A percentile compares a stretch with the other conserved stretches of the same genome.
phyloP scores from a whole-genome alignment of 2,113 vertebrate species.

The Sardina pilchardus region DNA sequence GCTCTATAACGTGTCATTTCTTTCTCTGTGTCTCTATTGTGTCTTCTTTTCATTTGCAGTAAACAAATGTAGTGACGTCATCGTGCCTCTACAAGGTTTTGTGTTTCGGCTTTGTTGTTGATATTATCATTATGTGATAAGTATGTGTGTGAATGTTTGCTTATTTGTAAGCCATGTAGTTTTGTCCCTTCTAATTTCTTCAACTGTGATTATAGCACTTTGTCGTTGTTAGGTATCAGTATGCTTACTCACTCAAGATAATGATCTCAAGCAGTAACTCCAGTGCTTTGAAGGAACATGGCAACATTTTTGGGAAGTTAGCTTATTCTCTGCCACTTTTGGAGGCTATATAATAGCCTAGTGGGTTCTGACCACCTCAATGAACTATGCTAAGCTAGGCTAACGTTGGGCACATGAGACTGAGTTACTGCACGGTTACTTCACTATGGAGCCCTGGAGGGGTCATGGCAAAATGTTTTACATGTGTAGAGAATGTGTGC shows the following conservation, averaged over 20 bases:
- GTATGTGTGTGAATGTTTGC: neutral
- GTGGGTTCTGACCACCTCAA: no score
- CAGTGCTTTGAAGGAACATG: neutral
- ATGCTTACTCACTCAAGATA: neutral
- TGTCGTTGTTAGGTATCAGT: neutral
- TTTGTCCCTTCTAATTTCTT: neutral
- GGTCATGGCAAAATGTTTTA: no score
- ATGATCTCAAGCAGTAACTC: neutral
- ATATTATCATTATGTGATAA: conserved; percentile 38
- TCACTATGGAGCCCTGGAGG: no score
- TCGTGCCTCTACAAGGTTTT: conserved; percentile 83
- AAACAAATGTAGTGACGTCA: conserved; percentile 84
- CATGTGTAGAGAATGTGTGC: no score
- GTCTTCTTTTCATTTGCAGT: conserved; percentile 82
- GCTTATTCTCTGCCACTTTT: neutral
- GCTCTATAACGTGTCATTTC: conserved; percentile 72
- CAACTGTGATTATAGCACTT: neutral
- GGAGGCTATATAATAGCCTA: no score
- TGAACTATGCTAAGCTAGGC: no score
- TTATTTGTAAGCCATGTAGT: neutral
- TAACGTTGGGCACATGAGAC: no score
- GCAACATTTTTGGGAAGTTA: no score
- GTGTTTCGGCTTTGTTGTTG: conserved; percentile 71
- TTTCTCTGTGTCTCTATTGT: conserved; percentile 72
- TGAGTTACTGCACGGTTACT: no score